Base-by-base conservation (phyloP, 2,113 vertebrate genomes). In the Reinhardtius hippoglossoides region DNA sequence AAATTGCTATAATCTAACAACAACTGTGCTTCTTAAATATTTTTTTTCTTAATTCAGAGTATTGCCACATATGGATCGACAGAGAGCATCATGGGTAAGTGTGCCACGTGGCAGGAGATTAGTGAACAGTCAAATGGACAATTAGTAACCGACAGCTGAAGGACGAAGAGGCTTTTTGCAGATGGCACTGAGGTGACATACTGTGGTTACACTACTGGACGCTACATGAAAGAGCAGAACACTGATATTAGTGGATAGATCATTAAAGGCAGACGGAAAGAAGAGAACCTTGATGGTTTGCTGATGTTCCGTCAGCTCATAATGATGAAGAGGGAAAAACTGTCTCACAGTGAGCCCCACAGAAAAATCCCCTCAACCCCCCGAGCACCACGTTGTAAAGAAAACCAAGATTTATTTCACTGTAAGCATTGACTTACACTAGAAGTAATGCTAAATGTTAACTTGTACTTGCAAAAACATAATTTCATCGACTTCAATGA, bases 391-490 rank as follows among this genome's bases (percentile, higher is more conserved):
- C 9, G 67, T 56, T 57, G 16, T 18, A 69, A 82, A 86, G 85
- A 91, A 74, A 31, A 79, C 87, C 90, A 90, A 91, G 88, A 88
- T 87, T 83, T 81, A 71, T 67, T 57, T 70, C 59, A 56, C 15
- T 26, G 7, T 27, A 35, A 78, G 48, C 24, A 8, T 15, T 5
- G 13, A 65, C 23, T n/a, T 62, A 27, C 8, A 40, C 9, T 16
- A 5, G 3, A 74, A 42, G 16, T 14, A 52, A 31, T 6, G 60
- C 64, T 16, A 14, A 0, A n/a, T 52, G 7, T 12, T 61, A 1
- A 26, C 5, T 3, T 15, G 55, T 56, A 14, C 57, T 44, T 24
- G 0, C 27, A 66, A 76, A 65, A 72, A 26, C 40, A 24, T n/a
- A 14, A 65, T 9, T 27, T 31, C 27, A 27, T 5, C 27, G 5